Base-by-base conservation (phyloP, 2,888 invertebrate species). In the Trichopria drosophilae region DNA sequence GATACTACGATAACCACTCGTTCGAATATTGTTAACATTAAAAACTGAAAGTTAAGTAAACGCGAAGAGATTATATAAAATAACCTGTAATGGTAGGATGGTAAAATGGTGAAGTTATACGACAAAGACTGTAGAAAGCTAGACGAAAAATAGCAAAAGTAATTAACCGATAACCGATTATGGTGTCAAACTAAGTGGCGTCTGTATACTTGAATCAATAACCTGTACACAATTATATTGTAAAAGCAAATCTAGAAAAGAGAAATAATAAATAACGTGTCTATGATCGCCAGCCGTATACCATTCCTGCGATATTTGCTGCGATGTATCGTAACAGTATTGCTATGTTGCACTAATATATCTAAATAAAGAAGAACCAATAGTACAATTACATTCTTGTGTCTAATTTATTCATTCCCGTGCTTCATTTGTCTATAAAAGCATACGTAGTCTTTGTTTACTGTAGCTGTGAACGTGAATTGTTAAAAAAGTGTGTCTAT, bases 301-400 rank as follows among this genome's bases (percentile, higher is more conserved):
- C 70, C 68, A 69, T 73, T 73, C 71, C 71, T 71, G 69, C 62
- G 65, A 50, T 50, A 36, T 26, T 9, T 26, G n/a, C n/a, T n/a
- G n/a, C n/a, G n/a, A 67, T 69, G 63, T 71, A 70, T 72, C 59
- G 64, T 72, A 69, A 71, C 71, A 71, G 71, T 72, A 72, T 72
- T 72, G 68, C 58, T 69, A 69, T 54, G 43, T 67, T 59, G 65
- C 64, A 65, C 65, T 67, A 69, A 67, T 64, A 61, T 62, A 53
- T 50, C 22, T 60, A 67, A 66, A 67, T 66, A 69, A 69, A 60
- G 51, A 55, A 64, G 61, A 66, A 63, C 64, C 63, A 63, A 67
- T 68, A 66, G 67, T 67, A 68, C 59, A 57, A 61, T 41, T 50
- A 41, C 48, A 55, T 23, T 7, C 4, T 22, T 28, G 15, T 50